These are phyloP conservation scores for Homalodisca vitripennis DNA, from an alignment of 1,140 invertebrate genomes.

Conservation along the genomic window DNA sequence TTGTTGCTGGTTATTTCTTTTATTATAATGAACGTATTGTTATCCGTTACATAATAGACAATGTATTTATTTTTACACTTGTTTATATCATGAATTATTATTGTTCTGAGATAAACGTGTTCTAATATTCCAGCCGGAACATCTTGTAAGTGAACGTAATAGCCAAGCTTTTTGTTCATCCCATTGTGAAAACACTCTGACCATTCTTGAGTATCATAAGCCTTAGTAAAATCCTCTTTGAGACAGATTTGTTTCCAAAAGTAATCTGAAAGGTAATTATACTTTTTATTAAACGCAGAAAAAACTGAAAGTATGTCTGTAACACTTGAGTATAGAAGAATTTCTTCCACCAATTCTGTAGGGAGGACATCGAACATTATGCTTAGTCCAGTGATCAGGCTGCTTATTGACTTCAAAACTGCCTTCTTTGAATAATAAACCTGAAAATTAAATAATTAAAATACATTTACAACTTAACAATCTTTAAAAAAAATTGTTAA, in stretches of 20 bases:
- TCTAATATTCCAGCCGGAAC: neutral
- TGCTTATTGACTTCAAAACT: no score
- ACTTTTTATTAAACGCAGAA: neutral
- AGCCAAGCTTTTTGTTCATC: slow-evolving; percentile 3
- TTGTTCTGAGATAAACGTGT: neutral
- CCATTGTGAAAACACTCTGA: neutral
- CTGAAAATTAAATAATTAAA: no score
- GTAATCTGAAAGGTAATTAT: neutral
- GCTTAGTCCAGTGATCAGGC: no score
- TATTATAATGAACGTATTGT: neutral
- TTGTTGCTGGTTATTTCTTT: neutral
- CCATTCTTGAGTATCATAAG: neutral
- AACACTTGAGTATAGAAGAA: slow-evolving; percentile 1
- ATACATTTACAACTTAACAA: no score
- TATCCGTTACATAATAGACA: neutral
- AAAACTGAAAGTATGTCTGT: neutral
- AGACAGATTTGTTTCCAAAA: slow-evolving; percentile 9
- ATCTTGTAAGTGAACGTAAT: neutral
- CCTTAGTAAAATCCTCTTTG: neutral
- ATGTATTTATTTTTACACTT: neutral
- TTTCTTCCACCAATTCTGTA: slow-evolving; percentile 1
- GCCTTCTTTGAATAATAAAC: no score
- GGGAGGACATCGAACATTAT: neutral
- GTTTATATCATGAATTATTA: neutral
- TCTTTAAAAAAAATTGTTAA: no score